Evolutionary conservation across 2,888 invertebrate species (phyloP).

Genomic region (Dromius quadrimaculatus): DNA sequence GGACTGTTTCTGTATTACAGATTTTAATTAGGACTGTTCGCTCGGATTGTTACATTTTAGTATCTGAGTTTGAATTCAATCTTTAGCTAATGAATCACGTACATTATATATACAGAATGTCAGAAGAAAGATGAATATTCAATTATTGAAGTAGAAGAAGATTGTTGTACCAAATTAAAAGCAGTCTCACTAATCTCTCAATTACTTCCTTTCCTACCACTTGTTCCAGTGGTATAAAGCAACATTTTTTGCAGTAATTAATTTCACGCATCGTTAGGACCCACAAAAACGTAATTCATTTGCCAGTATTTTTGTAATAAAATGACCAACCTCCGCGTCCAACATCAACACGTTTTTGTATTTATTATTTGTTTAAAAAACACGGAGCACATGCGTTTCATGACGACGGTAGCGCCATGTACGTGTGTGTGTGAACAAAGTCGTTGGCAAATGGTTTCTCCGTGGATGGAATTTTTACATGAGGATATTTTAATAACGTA

Average conservation of each 20-base stretch:
- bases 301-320: conserved; percentile 40
- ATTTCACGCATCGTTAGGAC: conserved; percentile 47
- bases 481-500: conserved; percentile 15
- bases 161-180: too few relatives aligned
- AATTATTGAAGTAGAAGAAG: too few relatives aligned
- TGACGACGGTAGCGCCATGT: background rate
- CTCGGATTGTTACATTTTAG: background rate
- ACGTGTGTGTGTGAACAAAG: background rate
- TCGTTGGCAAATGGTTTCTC: conserved; percentile 4
- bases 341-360: conserved; percentile 46
- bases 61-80: too few relatives aligned
- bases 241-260: conserved; percentile 45
- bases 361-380: conserved; percentile 48
- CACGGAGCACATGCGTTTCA: background rate
- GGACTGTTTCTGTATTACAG: background rate
- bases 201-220: too few relatives aligned
- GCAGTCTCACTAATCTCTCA: too few relatives aligned
- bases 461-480: conserved; percentile 15
- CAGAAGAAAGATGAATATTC: too few relatives aligned
- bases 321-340: conserved; percentile 21
- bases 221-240: conserved; percentile 10
- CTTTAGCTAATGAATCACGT: too few relatives aligned
- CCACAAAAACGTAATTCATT: conserved; percentile 43
- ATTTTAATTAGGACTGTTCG: background rate
- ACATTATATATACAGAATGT: too few relatives aligned